Base-by-base conservation (phyloP, 2,888 invertebrate species). In the Heliconius aoede region DNA sequence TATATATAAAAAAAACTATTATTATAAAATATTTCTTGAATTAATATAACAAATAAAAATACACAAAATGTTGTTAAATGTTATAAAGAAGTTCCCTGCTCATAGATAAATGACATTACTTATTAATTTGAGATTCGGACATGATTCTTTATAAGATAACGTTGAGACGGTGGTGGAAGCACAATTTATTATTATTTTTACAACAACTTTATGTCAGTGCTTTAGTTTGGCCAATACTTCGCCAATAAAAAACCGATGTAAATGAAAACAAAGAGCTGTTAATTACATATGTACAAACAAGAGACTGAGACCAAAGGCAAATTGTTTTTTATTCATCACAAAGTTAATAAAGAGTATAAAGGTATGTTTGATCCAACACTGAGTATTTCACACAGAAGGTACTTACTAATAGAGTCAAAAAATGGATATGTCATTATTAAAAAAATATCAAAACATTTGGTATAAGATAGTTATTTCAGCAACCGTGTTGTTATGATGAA, bases 271-370 rank as follows among this genome's bases (percentile, higher is more conserved):
- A 87, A 85, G 83, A 88, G 83, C 83, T 86, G 87, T 88, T 90
- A 91, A 90, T 92, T 92, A 92, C 90, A 93, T 92, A 93, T 93
- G 91, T 93, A 94, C 93, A 94, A 86, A 89, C 87, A 88, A 87
- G 88, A 90, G 88, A 86, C 83, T 83, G 89, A 90, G 91, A 90
- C 86, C 85, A 86, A 90, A 92, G 92, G 91, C 88, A 89, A 82
- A 81, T 76, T 84, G 81, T 81, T 83, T 83, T 89, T 88, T 86
- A 86, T 89, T 89, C 90, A 92, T 90, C 90, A 92, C 91, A 87
- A 84, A 78, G 83, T 72, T 76, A 74, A 46, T 46, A 21, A 36
- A 5, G 71, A 58, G 26, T 72, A 40, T 24, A 60, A n/a, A 28
- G 21, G 26, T 60, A 61, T 18, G 51, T 26, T 36, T 8, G 30